Base-by-base conservation (phyloP, 2,888 invertebrate species). In the Synergus itoensis region DNA sequence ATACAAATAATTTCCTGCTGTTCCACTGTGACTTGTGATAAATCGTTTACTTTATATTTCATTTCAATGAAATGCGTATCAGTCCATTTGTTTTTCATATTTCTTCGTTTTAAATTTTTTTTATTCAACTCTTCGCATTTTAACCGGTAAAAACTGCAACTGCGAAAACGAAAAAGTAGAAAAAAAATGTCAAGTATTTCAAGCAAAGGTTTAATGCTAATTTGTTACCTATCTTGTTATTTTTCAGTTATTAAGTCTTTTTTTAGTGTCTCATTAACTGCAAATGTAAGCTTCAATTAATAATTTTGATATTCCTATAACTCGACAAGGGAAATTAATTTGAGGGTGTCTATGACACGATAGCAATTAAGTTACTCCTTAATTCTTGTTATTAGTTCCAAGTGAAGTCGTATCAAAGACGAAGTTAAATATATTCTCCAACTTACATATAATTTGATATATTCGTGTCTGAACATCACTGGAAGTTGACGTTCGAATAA, bases 331-430 rank as follows among this genome's bases (percentile, higher is more conserved):
- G 18, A 43, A 65, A 73, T 73, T 73, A 73, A 73, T 73, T 57
- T 57, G 53, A 73, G 7, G 28, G 14, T 36, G 12, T 53, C 53
- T n/a, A 36, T 36, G n/a, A 53, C n/a, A 7, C 36, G 45, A 69
- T 57, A 36, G 53, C n/a, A 53, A 73, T 28, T 3, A 28, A 28
- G 16, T 53, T 45, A 45, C n/a, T 41, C n/a, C 41, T 40, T 3
- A 28, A 28, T 28, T n/a, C 64, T n/a, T 67, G 67, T 43, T 73
- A 73, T 48, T 73, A 53, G 53, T 57, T 73, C 40, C 40, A 53
- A 48, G 8, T 73, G 9, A 45, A 65, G 4, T n/a, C 1, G 5
- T 48, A 48, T 36, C 7, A 14, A 62, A 62, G 36, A 48, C 48
- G 4, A 73, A 73, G 53, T 9, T 3, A 45, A 1, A n/a, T 62